These are phyloP conservation scores for Sternarchorhynchus goeldii DNA, from an alignment of 2,797 vertebrate species.

Conservation along the genomic window DNA sequence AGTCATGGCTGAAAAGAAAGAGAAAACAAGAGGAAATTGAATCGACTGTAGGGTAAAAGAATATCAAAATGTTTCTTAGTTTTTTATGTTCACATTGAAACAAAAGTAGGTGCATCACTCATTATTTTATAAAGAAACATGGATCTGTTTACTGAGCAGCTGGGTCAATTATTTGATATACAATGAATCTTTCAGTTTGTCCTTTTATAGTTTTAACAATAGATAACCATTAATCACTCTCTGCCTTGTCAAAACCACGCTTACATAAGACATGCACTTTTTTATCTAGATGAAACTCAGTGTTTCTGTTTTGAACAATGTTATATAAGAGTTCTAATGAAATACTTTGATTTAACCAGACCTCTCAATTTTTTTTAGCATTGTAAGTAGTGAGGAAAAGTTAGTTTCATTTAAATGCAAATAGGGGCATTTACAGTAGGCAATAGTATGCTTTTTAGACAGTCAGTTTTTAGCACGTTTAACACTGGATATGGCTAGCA, in stretches of 20 bases:
- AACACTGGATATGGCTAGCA: slow-evolving; percentile 15
- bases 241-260: slow-evolving; percentile 43
- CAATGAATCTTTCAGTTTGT: background rate
- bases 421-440: slow-evolving; percentile 28
- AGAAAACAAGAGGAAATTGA: background rate
- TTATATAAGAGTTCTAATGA: slow-evolving; percentile 39
- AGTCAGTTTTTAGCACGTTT: slow-evolving; percentile 51
- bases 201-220: slow-evolving; percentile 9
- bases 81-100: background rate
- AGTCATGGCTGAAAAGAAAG: background rate
- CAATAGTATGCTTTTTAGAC: slow-evolving; percentile 39
- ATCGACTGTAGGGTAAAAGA: background rate
- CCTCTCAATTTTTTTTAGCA: background rate
- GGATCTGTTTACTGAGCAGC: background rate
- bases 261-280: slow-evolving; percentile 21
- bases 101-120: slow-evolving; percentile 1
- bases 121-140: background rate
- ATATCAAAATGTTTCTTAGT: background rate
- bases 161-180: background rate
- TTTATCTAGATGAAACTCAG: slow-evolving; percentile 27
- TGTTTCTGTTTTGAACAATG: slow-evolving; percentile 25
- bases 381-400: slow-evolving; percentile 8
- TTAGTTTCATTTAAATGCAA: slow-evolving; percentile 57
- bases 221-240: background rate
- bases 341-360: slow-evolving; percentile 1